Evolutionary conservation across 2,888 invertebrate species (phyloP), one percentile per base, ranked within the genome.

Genomic region (Synanthedon vespiformis): DNA sequence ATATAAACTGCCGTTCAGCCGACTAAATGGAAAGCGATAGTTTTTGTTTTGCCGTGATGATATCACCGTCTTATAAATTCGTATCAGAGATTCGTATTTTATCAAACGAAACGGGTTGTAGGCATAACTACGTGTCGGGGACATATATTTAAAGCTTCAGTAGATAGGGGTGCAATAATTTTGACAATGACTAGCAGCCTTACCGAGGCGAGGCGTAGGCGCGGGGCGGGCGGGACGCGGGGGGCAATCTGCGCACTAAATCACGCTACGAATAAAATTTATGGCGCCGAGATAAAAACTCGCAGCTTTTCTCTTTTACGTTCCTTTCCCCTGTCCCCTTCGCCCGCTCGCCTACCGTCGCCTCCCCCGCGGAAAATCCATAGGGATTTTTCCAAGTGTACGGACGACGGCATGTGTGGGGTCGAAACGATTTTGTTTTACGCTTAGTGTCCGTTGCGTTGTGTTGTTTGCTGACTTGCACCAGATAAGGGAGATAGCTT

Each of bases 241-340:
- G 83, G 83, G 85, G 85, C 86, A 87, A 88, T 88, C 88, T 88
- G 86, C 80, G 87, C 88, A 88, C 88, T 88, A 88, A 88, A 88
- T 88, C 88, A 88, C 88, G 88, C 85, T 88, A 83, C 88, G 88
- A 88, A 88, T 88, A 88, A 88, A 88, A 88, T 88, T 88, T 88
- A 88, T 88, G 88, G 88, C 83, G 85, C 85, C 87, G 87, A 88
- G 88, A 88, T 88, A 88, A 88, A 88, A 88, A 88, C 88, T 88
- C 88, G 88, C 87, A 88, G 88, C 88, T 88, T 88, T 88, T 88
- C 88, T 88, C 88, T 88, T 88, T 88, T 88, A 87, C 86, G 86
- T 86, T 85, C 84, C 81, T 85, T 83, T 79, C 77, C 79, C 77
- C 80, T 76, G 71, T 67, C 58, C 61, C 60, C 51, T 64, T 62